A percentile compares a stretch with the other conserved stretches of the same genome.
phyloP scores from a whole-genome alignment of 2,888 invertebrate species.

The Rhaphigaster nebulosa region DNA sequence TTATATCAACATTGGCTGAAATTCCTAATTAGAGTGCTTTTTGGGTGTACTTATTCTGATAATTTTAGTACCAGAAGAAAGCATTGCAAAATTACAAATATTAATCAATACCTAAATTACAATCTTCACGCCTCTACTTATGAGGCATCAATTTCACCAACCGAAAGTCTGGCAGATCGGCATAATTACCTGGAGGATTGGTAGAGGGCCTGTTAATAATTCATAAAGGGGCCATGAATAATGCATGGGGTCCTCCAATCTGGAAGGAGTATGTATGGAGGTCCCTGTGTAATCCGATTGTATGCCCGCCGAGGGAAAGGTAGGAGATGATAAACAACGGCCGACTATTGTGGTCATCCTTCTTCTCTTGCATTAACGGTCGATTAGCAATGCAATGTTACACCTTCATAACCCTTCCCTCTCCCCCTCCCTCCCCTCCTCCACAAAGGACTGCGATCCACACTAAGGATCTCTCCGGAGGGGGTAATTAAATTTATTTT shows the following conservation, averaged over 20 bases:
- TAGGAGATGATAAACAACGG: neutral
- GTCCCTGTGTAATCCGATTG: neutral
- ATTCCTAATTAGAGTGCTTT: too few species aligned
- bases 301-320: neutral
- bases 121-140: neutral
- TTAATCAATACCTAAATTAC: neutral
- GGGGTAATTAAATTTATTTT: neutral
- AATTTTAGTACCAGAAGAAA: too few species aligned
- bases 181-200: neutral
- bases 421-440: too few species aligned
- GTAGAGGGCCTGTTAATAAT: neutral
- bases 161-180: neutral
- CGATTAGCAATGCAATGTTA: slow-evolving; percentile 11
- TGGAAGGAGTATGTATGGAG: slow-evolving; percentile 9
- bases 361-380: neutral
- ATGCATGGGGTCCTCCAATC: neutral
- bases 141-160: neutral
- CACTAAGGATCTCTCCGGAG: neutral
- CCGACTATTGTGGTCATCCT: neutral
- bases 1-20: too few species aligned
- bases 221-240: neutral
- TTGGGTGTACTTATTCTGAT: too few species aligned
- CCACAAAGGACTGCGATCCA: too few species aligned
- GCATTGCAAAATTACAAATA: neutral
- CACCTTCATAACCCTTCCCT: neutral